Evolutionary conservation across 2,888 invertebrate species (phyloP).

Genomic region (Diachrysia chrysitis): DNA sequence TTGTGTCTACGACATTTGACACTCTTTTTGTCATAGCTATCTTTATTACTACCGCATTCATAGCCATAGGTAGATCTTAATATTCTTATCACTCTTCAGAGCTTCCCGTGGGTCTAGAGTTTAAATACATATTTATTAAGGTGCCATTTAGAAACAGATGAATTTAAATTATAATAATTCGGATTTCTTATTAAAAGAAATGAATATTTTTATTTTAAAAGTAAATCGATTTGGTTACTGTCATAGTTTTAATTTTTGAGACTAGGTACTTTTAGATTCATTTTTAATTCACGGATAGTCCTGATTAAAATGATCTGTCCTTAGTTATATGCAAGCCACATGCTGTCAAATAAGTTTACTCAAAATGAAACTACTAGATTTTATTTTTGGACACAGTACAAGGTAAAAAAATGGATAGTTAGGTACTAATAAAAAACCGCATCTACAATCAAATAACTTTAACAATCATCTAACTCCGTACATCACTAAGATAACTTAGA

Average conservation of each 20-base stretch:
- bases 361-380: no score
- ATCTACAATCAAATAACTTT: background rate
- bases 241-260: no score
- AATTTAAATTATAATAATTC: no score
- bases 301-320: no score
- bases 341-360: no score
- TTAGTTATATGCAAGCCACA: no score
- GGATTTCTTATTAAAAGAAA: background rate
- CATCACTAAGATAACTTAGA: background rate
- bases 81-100: conserved; percentile 7
- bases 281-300: no score
- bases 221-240: no score
- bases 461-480: background rate
- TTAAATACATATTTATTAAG: background rate
- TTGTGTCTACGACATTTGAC: conserved; percentile 48
- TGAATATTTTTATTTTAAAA: no score
- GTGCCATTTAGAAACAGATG: background rate
- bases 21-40: conserved; percentile 25
- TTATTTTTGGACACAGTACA: no score
- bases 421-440: background rate
- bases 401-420: no score
- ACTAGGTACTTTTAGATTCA: no score
- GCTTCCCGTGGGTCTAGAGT: background rate
- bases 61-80: background rate
- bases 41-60: conserved; percentile 14